phyloP scores from a whole-genome alignment of 2,113 vertebrate species.

The Pelodiscus sinensis region DNA sequence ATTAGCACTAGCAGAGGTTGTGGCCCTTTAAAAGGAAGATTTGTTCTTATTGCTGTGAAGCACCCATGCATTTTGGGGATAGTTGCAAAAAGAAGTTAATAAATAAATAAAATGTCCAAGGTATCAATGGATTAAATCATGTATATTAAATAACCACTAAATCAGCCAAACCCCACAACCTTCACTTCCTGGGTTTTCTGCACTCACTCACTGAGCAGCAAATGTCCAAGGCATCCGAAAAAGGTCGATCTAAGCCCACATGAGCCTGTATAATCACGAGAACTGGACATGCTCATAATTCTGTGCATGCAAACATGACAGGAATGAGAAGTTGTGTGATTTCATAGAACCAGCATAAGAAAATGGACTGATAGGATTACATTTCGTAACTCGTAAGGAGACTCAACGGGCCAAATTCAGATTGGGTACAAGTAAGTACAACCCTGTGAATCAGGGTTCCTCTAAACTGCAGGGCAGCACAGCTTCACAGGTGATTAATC shows the following conservation, averaged over 20 bases:
- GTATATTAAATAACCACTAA: neutral
- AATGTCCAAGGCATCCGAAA: neutral
- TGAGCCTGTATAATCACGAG: neutral
- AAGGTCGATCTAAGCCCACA: neutral
- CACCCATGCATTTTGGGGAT: neutral
- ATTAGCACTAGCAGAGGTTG: neutral
- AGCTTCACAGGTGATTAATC: no score
- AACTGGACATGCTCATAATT: neutral
- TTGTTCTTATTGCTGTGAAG: neutral
- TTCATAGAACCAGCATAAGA: neutral
- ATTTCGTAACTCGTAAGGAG: neutral
- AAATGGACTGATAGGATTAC: neutral
- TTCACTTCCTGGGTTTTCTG: neutral
- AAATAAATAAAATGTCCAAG: neutral
- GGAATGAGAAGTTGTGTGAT: neutral
- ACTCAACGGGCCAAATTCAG: neutral
- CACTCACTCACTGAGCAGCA: neutral
- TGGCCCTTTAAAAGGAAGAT: neutral
- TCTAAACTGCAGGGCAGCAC: no score
- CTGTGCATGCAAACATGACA: neutral
- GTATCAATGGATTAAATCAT: neutral
- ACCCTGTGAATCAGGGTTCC: neutral
- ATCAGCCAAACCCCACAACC: neutral
- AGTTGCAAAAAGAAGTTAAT: neutral
- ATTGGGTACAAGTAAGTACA: neutral